These are phyloP conservation scores for Incurvaria masculella DNA, from an alignment of 2,888 invertebrate species.

Conservation along the genomic window DNA sequence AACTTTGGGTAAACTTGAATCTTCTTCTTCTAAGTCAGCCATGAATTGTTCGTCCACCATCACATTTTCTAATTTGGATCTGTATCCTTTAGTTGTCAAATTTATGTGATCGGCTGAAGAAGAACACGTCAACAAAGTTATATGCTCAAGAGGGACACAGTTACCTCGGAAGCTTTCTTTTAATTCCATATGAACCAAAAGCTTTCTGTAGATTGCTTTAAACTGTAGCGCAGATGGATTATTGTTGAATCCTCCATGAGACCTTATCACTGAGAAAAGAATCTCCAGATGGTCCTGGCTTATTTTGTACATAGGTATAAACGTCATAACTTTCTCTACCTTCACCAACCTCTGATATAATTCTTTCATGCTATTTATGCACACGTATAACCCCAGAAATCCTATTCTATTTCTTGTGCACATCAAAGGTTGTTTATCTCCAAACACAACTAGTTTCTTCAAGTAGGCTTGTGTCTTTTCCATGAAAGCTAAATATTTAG, in stretches of 20 bases:
- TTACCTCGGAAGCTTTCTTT: constrained; percentile 8
- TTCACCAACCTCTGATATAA: constrained; percentile 2
- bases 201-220: constrained; percentile 15
- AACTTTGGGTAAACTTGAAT: constrained; percentile 4
- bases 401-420: background rate
- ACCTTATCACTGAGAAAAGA: constrained; percentile 12
- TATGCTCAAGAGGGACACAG: constrained; percentile 9
- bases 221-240: constrained; percentile 16
- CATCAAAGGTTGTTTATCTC: background rate
- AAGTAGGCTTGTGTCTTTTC: background rate
- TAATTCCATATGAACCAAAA: constrained; percentile 11
- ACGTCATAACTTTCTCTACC: background rate
- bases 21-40: constrained; percentile 9
- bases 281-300: constrained; percentile 15
- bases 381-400: constrained; percentile 3
- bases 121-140: constrained; percentile 9
- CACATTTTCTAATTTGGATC: background rate
- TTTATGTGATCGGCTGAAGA: constrained; percentile 11
- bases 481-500: background rate
- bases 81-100: background rate
- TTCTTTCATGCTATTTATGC: constrained; percentile 5
- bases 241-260: constrained; percentile 14
- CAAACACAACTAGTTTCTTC: background rate
- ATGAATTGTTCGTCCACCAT: background rate
- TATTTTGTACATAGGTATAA: constrained; percentile 7